Evolutionary conservation across 1,140 invertebrate species (phyloP), one percentile per base, ranked within the genome.

Genomic region (Zaprionus ghesquierei): DNA sequence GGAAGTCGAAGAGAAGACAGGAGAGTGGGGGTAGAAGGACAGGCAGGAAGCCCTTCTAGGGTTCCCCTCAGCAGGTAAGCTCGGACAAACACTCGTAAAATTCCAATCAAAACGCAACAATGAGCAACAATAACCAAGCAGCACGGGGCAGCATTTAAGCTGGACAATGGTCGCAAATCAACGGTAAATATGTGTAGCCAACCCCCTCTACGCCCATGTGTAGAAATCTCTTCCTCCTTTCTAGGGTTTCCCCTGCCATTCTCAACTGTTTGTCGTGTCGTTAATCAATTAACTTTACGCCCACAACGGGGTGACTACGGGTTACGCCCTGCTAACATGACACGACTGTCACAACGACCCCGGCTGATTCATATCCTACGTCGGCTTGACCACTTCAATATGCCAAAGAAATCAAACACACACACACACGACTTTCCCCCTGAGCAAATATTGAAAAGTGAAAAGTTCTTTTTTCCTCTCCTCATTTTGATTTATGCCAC

Each of bases 111-210:
- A 56, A 74, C 50, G 72, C 72, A 64, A 89, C 82, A 87, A 87
- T 70, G 63, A 23, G 23, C 18, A 41, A 10, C 18, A 18, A 38
- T 44, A 53, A 22, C 13, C 22, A n/a, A n/a, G 35, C 23, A 27
- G 2, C 54, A 41, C 27, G 49, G 31, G 31, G 2, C 33, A 75
- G 80, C 84, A 90, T 90, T 90, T 90, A 76, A 46, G 59, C 69
- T 33, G 89, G 79, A 91, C 89, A 91, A 91, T 90, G 85, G 74
- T 50, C 79, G 69, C 77, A 90, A 86, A 81, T 81, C 81, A 86
- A 53, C 44, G 81, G 56, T 71, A 70, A 71, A 64, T 46, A 70
- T 73, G 50, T 68, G 31, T 35, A n/a, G 12, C 5, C n/a, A n/a
- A 41, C 6, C n/a, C 35, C 6, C 8, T n/a, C n/a, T 15, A 41